Conservation (phyloP, 2,113 vertebrate species). For the Potamarius usumacintae region DNA sequence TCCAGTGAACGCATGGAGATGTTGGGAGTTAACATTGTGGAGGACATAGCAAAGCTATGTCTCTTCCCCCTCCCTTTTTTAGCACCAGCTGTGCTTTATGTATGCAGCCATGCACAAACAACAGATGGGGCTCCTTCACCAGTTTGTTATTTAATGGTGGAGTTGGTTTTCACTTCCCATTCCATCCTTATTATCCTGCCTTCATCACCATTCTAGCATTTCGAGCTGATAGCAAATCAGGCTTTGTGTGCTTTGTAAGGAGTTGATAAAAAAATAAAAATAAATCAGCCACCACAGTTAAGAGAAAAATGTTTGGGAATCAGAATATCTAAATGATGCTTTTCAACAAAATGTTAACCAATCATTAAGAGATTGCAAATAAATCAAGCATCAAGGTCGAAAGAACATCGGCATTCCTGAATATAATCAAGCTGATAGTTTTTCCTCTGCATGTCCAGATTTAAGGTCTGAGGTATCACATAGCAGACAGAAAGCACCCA, state of each 20-base stretch:
- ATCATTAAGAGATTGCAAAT: not conserved
- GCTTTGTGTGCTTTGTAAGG: slow-evolving; percentile 18
- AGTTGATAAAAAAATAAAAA: slow-evolving; percentile 9
- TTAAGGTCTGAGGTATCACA: slow-evolving; percentile 26
- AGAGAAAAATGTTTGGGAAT: not conserved
- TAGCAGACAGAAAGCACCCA: slow-evolving; percentile 15
- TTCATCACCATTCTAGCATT: not conserved
- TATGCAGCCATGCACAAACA: slow-evolving; percentile 54
- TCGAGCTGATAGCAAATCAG: not conserved
- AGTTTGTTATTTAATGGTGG: slow-evolving; percentile 57
- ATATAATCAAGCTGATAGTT: not conserved
- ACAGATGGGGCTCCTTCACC: slow-evolving; percentile 57
- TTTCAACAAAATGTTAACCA: not conserved
- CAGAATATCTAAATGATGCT: not conserved
- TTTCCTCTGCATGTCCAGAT: slow-evolving; percentile 20
- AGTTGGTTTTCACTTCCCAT: slow-evolving; percentile 40
- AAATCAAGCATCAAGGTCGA: not conserved
- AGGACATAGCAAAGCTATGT: slow-evolving; percentile 22
- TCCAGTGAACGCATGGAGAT: not conserved
- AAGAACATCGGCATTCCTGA: not conserved
- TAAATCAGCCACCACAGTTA: not conserved
- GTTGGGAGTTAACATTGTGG: not conserved
- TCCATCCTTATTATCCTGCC: slow-evolving; percentile 43
- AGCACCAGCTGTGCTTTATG: slow-evolving; percentile 58
- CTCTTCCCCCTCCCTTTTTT: slow-evolving; percentile 1